These are phyloP conservation scores for Ochropacha duplaris DNA, from an alignment of 2,888 invertebrate species.

Conservation along the genomic window DNA sequence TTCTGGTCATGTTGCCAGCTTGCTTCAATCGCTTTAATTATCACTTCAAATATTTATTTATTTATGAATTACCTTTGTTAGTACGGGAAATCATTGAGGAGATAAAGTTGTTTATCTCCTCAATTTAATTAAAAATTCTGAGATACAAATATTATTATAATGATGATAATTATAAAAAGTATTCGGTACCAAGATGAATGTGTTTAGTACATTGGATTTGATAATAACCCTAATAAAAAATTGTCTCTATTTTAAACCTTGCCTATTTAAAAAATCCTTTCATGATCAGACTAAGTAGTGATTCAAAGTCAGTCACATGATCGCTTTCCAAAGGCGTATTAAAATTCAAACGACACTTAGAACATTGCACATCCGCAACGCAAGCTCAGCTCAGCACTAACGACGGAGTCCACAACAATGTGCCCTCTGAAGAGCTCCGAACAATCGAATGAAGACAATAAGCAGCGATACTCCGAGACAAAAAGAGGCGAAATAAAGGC, in stretches of 20 bases:
- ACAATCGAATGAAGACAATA: slow-evolving; percentile 85
- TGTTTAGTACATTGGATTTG: too few species aligned
- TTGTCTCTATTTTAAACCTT: too few species aligned
- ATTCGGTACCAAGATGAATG: too few species aligned
- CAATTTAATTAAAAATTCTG: too few species aligned
- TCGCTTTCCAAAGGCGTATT: slow-evolving; percentile 61
- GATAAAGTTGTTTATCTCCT: too few species aligned
- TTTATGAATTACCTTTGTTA: too few species aligned
- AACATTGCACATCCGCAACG: slow-evolving; percentile 78
- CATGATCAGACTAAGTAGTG: not conserved
- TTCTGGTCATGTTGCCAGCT: not conserved
- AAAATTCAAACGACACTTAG: slow-evolving; percentile 76
- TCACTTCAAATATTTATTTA: not conserved
- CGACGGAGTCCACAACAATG: slow-evolving; percentile 81
- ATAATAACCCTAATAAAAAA: too few species aligned
- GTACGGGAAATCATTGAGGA: too few species aligned
- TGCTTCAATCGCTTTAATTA: not conserved
- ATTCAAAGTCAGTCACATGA: not conserved
- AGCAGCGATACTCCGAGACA: slow-evolving; percentile 84
- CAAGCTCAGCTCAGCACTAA: slow-evolving; percentile 80
- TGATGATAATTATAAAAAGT: too few species aligned
- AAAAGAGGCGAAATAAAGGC: slow-evolving; percentile 84
- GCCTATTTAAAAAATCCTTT: too few species aligned
- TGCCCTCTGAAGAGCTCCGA: slow-evolving; percentile 82
- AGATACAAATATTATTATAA: too few species aligned